Base-by-base conservation (phyloP, 37 sponge, comb jelly and placozoan species). In the Eunapius fragilis region DNA sequence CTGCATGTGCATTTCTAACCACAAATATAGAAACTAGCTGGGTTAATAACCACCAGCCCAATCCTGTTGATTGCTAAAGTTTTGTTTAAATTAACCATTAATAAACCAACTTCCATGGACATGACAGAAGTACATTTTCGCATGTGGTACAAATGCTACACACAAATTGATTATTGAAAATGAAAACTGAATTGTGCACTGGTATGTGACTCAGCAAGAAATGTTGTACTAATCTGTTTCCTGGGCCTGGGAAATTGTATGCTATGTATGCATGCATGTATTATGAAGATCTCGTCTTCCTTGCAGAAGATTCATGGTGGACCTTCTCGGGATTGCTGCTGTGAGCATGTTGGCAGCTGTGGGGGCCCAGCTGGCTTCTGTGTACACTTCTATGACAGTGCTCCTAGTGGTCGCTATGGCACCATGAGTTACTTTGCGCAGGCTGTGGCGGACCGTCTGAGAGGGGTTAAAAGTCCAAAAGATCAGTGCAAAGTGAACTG, bases 361-460 rank as follows among this genome's bases (percentile, higher is more conserved):
- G 81, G 84, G 2, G 88, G 83, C 7, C 82, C 88, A 22, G 35
- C 67, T 27, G 82, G 79, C 2, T 74, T 94, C 32, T 94, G 94
- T 67, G 47, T 84, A 17, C 88, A 95, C 67, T 95, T 98, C 69
- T 98, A 93, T 34, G 90, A 90, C 89, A 87, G 91, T 80, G 96
- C 98, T 37, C 98, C 98, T 37, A 91, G 93, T 85, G 98, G 98
- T 76, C 83, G 92, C 34, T 95, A 79, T 89, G 98, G 98, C 25
- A 98, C 98, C 34, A 91, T 98, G 88, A 93, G 82, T 74, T 98
- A 95, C 84, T 25, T 95, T 5, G 58, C 91, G 13, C 90, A 87
- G 77, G 94, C 96, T 26, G 77, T 98, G 67, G 90, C 85, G 0
- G 72, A 88, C 47, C 72, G 48, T 41, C 85, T 88, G 19, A 70